Evolutionary conservation across 2,888 invertebrate genomes (phyloP).

Genomic region (Heliconius hortense): DNA sequence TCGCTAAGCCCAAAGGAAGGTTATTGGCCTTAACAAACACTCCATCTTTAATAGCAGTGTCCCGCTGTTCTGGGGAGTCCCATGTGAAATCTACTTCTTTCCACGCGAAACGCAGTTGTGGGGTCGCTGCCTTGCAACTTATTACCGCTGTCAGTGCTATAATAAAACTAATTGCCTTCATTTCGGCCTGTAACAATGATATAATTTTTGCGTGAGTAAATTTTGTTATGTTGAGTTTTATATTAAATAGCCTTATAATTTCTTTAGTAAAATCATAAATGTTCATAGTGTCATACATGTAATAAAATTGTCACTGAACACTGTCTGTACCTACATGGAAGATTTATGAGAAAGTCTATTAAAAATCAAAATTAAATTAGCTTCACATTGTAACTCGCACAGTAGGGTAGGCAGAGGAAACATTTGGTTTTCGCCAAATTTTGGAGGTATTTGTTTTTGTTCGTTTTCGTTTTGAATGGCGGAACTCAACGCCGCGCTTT

Average conservation of each 20-base stretch:
- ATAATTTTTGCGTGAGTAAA: constrained; percentile 11
- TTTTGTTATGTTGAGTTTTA: background rate
- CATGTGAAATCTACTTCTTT: constrained; percentile 85
- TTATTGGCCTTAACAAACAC: constrained; percentile 85
- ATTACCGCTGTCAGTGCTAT: constrained; percentile 58
- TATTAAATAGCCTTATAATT: background rate
- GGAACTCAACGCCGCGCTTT: too few relatives aligned
- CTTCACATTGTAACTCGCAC: too few relatives aligned
- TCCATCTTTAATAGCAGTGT: constrained; percentile 82
- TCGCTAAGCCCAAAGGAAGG: constrained; percentile 86
- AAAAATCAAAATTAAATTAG: too few relatives aligned
- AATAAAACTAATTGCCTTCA: constrained; percentile 54
- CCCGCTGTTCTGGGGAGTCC: constrained; percentile 83
- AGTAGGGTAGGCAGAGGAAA: too few relatives aligned
- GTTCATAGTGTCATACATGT: background rate
- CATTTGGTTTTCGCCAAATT: too few relatives aligned
- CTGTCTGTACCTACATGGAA: too few relatives aligned
- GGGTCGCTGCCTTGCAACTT: constrained; percentile 69
- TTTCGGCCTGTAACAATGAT: constrained; percentile 47
- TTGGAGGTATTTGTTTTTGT: too few relatives aligned
- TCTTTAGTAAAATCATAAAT: background rate
- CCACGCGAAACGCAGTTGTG: constrained; percentile 86
- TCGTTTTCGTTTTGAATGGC: too few relatives aligned
- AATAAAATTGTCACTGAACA: background rate
- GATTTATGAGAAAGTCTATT: too few relatives aligned